A percentile compares a stretch with the other conserved stretches of the same genome.
These are phyloP conservation scores for Cyclargus thomasi DNA, from an alignment of 1,140 invertebrate species.

Conservation along the genomic window DNA sequence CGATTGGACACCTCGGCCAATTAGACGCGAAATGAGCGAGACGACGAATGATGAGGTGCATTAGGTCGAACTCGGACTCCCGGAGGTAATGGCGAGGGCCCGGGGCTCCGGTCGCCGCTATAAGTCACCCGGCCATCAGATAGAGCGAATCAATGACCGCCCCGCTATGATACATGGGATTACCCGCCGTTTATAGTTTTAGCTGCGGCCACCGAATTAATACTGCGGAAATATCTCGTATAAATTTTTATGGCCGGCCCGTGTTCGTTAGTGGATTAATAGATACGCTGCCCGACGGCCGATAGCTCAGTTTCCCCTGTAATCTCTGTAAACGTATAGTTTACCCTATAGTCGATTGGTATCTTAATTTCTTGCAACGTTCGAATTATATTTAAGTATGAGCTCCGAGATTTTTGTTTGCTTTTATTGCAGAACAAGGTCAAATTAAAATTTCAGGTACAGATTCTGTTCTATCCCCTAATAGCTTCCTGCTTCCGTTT, in stretches of 20 bases:
- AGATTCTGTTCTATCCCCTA: not conserved
- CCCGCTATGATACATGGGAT: conserved; percentile 67
- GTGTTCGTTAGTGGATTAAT: conserved; percentile 34
- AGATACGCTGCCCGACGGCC: conserved; percentile 8
- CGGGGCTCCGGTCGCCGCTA: conserved; percentile 45
- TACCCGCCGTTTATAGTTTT: conserved; percentile 68
- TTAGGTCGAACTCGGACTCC: conserved; percentile 35
- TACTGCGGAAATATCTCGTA: conserved; percentile 60
- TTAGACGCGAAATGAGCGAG: conserved; percentile 55
- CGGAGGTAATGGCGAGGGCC: conserved; percentile 52
- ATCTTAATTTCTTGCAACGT: not conserved
- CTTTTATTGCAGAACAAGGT: too few species aligned
- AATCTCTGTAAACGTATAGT: not conserved
- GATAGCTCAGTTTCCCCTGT: not conserved
- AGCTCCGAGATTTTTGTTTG: too few species aligned
- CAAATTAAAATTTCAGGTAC: not conserved
- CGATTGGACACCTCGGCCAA: conserved; percentile 47
- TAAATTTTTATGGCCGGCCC: conserved; percentile 38
- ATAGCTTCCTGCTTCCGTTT: not conserved
- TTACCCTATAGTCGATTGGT: conserved; percentile 5
- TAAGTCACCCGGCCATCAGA: conserved; percentile 64
- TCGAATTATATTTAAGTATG: not conserved
- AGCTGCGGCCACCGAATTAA: conserved; percentile 60
- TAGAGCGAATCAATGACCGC: conserved; percentile 70
- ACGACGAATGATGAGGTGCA: conserved; percentile 54